These are phyloP conservation scores for Numida meleagris DNA, from an alignment of 2,113 vertebrate species.

Conservation along the genomic window DNA sequence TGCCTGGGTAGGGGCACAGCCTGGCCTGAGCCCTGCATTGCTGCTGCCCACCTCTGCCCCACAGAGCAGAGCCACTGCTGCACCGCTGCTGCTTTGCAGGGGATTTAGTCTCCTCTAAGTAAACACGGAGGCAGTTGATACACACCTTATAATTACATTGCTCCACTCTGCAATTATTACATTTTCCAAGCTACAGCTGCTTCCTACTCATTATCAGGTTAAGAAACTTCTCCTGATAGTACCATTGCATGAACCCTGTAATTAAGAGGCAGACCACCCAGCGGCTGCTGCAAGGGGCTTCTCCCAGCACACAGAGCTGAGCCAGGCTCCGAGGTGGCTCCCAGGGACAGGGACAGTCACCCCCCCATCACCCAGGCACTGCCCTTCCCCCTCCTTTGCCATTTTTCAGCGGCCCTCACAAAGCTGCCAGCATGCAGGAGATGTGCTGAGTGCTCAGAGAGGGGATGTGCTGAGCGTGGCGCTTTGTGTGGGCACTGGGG, in stretches of 20 bases:
- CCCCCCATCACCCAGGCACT: background rate
- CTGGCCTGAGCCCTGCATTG: fast-evolving
- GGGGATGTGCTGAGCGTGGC: background rate
- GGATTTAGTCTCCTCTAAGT: conserved; percentile 50
- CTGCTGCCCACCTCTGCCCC: background rate
- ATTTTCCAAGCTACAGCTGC: conserved; percentile 76
- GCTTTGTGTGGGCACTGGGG: fast-evolving
- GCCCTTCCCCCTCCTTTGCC: background rate
- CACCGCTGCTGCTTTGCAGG: conserved; percentile 13
- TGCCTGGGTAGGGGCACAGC: fast-evolving
- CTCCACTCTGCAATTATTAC: conserved; percentile 75
- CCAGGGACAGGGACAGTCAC: background rate
- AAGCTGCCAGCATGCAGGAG: fast-evolving
- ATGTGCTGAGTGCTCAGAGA: fast-evolving
- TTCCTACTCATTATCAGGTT: conserved; percentile 77
- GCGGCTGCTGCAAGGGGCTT: background rate
- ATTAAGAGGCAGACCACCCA: conserved; percentile 74
- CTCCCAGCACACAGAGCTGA: background rate
- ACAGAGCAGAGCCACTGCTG: background rate
- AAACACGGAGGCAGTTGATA: conserved; percentile 68
- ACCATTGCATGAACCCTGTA: conserved; percentile 63
- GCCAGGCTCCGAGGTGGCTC: background rate
- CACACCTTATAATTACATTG: conserved; percentile 73
- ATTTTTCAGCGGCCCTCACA: background rate
- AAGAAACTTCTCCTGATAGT: conserved; percentile 71